Conservation (phyloP, 2,888 invertebrate genomes). For the Aporophyla lueneburgensis region DNA sequence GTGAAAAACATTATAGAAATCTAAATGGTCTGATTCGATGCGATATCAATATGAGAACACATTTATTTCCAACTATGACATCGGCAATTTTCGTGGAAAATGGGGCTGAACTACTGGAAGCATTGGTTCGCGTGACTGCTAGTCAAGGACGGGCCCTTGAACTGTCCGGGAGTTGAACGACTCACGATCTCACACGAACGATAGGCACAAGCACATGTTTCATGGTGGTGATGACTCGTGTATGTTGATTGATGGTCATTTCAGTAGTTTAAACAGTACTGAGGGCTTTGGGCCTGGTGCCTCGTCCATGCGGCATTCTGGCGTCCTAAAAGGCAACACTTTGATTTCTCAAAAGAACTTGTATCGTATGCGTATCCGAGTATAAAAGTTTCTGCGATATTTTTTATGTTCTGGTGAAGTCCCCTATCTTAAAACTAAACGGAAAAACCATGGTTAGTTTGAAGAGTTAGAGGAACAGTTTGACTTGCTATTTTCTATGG, state of each 20-base stretch:
- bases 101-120: constrained; percentile 68
- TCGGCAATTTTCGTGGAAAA: constrained; percentile 68
- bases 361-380: too few relatives aligned
- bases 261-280: background rate
- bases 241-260: constrained; percentile 33
- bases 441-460: background rate
- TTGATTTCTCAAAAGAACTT: background rate
- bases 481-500: background rate
- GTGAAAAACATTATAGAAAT: constrained; percentile 45
- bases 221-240: constrained; percentile 30
- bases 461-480: background rate
- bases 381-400: background rate
- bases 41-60: constrained; percentile 53
- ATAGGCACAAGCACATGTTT: constrained; percentile 41
- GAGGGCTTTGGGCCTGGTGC: background rate
- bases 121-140: constrained; percentile 69
- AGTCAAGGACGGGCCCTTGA: constrained; percentile 72
- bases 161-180: constrained; percentile 70
- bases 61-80: constrained; percentile 68
- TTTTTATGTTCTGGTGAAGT: background rate
- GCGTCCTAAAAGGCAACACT: background rate
- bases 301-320: background rate
- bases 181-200: constrained; percentile 58
- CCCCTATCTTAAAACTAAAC: background rate
- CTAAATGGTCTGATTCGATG: constrained; percentile 44